Evolutionary conservation across 2,797 vertebrate genomes (phyloP).

Genomic region (Rousettus madagascariensis): DNA sequence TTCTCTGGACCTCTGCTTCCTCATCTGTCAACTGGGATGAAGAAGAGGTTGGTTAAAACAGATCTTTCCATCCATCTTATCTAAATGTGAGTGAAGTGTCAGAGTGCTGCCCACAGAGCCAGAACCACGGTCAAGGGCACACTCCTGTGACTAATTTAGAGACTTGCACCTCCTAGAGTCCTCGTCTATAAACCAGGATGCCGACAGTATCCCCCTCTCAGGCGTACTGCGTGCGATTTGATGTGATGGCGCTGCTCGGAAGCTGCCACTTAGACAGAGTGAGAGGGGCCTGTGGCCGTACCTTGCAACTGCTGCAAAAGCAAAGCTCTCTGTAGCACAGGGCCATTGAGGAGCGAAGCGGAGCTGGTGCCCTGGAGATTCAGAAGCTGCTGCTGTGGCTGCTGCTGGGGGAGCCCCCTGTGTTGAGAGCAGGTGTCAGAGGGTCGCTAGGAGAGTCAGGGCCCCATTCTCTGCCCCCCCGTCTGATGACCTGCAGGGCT

Average conservation of each 20-base stretch:
- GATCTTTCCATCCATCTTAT: background rate
- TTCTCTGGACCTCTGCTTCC: background rate
- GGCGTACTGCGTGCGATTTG: background rate
- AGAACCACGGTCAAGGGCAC: background rate
- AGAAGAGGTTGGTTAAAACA: background rate
- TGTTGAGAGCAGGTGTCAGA: background rate
- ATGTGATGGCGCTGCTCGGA: background rate
- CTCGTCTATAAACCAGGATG: background rate
- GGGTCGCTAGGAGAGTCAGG: background rate
- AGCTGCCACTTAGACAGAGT: rapidly evolving
- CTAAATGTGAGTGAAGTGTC: background rate
- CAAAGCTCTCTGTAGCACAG: constrained; percentile 95
- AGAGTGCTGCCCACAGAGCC: background rate
- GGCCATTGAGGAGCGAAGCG: constrained; percentile 91
- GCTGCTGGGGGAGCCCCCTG: constrained; percentile 83
- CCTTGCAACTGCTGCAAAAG: constrained; percentile 98
- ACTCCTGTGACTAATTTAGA: background rate
- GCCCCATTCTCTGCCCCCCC: background rate
- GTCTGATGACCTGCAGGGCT: background rate
- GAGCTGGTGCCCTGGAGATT: constrained; percentile 90
- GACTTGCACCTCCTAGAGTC: background rate
- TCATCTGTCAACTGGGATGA: background rate
- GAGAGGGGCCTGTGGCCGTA: constrained; percentile 63
- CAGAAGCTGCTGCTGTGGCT: constrained; percentile 88
- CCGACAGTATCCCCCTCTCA: background rate